A percentile compares a stretch with the other conserved stretches of the same genome.
These are phyloP conservation scores for Oncorhynchus keta DNA, from an alignment of 2,113 vertebrate genomes.

Conservation along the genomic window DNA sequence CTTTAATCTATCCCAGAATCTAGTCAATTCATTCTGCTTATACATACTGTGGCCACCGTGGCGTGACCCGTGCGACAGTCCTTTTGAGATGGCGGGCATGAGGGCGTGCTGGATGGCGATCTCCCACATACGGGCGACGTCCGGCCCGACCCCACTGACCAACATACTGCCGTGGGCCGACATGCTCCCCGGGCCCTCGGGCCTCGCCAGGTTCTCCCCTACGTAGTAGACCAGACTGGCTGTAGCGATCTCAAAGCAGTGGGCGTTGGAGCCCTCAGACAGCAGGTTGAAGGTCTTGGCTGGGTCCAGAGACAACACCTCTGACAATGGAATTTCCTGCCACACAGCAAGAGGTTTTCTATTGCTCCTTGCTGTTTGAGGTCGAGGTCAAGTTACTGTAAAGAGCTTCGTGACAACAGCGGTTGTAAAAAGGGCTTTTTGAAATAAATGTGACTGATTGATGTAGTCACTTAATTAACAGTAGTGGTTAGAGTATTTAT, in stretches of 20 bases:
- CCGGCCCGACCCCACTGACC: slow-evolving; percentile 82
- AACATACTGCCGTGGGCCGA: slow-evolving; percentile 67
- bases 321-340: slow-evolving; percentile 93
- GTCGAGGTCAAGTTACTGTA: no score
- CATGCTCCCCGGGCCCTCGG: neutral
- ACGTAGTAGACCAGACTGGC: slow-evolving; percentile 88
- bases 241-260: slow-evolving; percentile 96
- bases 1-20: neutral
- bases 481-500: no score
- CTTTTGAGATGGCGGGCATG: slow-evolving; percentile 92
- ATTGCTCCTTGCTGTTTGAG: no score
- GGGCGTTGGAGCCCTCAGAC: slow-evolving; percentile 82
- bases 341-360: no score
- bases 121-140: slow-evolving; percentile 95
- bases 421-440: no score
- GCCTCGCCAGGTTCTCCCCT: slow-evolving; percentile 78
- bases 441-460: no score
- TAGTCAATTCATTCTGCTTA: neutral
- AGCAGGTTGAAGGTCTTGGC: slow-evolving; percentile 82
- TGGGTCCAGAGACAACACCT: slow-evolving; percentile 91
- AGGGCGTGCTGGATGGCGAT: slow-evolving; percentile 93
- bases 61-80: slow-evolving; percentile 75
- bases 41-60: slow-evolving; percentile 85
- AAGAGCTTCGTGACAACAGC: no score
- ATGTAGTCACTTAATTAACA: no score